Evolutionary conservation across 2,888 invertebrate genomes (phyloP), one percentile per base, ranked within the genome.

Genomic region (Aphodius granarius): DNA sequence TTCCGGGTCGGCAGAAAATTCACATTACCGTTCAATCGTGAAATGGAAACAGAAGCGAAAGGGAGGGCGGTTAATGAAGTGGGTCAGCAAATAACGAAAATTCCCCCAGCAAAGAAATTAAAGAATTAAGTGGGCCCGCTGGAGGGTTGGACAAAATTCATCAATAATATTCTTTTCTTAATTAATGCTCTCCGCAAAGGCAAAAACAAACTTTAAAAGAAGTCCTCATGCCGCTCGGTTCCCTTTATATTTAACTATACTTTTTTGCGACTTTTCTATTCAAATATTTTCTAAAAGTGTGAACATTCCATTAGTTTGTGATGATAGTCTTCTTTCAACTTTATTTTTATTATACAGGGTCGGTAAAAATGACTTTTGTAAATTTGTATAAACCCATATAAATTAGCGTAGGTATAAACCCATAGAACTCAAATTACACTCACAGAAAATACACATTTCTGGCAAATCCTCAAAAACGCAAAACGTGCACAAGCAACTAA

Each of bases 1-100:
- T 43, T 43, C 43, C 43, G 43, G 43, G 43, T 43, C 43, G 43
- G 43, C 43, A 43, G 43, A 79, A 81, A 80, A 82, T 81, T 20
- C 68, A 16, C 21, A 68, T 68, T 68, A 68, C n/a, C 68, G 68
- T 68, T 68, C 68, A 68, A 68, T 68, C 68, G 68, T 68, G 20
- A 68, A 68, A 68, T 68, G 68, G 68, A 68, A 68, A 68, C 68
- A 68, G 22, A 68, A n/a, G 68, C 20, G 68, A 22, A 22, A 68
- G 22, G 22, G 68, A 68, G n/a, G 68, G 20, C 20, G 22, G 68
- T 68, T 68, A 68, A 68, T 68, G 68, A 68, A 68, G 81, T 81
- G 81, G 79, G 78, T 79, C 78, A 75, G 68, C 68, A 68, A 68
- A 68, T 68, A 68, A 68, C 21, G 22, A 68, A 68, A 68, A 21